Conservation (phyloP, 2,888 invertebrate genomes). For the Nephrotoma appendiculata region DNA sequence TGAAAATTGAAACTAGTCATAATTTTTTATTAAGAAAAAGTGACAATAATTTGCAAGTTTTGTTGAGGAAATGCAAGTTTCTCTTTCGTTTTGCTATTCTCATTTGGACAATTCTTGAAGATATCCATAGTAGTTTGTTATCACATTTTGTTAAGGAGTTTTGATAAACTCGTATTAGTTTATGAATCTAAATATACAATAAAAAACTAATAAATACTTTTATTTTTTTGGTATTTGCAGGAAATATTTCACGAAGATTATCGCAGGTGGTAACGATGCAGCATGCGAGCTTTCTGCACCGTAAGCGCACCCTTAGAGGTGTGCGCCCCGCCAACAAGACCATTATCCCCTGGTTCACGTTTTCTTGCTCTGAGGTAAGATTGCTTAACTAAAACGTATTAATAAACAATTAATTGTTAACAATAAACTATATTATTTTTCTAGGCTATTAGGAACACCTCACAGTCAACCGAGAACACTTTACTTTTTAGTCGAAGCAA, state of each 20-base stretch:
- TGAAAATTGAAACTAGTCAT: neutral
- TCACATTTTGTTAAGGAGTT: neutral
- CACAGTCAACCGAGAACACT: slow-evolving; percentile 30
- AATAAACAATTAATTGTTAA: neutral
- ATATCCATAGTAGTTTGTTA: neutral
- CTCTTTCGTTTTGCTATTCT: neutral
- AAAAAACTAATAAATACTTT: neutral
- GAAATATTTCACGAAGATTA: slow-evolving; percentile 32
- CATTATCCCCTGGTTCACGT: slow-evolving; percentile 42
- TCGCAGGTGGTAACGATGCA: slow-evolving; percentile 35
- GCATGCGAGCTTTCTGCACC: slow-evolving; percentile 63
- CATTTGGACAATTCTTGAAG: neutral
- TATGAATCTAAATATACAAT: neutral
- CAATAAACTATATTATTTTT: neutral
- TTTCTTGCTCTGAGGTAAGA: slow-evolving; percentile 40
- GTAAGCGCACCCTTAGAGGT: slow-evolving; percentile 69
- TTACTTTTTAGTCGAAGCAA: slow-evolving; percentile 49
- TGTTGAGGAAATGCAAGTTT: neutral
- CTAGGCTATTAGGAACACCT: slow-evolving; percentile 32
- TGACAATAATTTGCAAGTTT: neutral
- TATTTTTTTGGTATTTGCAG: slow-evolving; percentile 18
- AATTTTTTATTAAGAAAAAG: neutral
- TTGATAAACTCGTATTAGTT: neutral
- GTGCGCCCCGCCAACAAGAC: slow-evolving; percentile 46
- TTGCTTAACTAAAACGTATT: neutral